Evolutionary conservation across 64 coral and sea anemone species (phyloP), one percentile per base, ranked within the genome.

Genomic region (Stichodactyla helianthus): DNA sequence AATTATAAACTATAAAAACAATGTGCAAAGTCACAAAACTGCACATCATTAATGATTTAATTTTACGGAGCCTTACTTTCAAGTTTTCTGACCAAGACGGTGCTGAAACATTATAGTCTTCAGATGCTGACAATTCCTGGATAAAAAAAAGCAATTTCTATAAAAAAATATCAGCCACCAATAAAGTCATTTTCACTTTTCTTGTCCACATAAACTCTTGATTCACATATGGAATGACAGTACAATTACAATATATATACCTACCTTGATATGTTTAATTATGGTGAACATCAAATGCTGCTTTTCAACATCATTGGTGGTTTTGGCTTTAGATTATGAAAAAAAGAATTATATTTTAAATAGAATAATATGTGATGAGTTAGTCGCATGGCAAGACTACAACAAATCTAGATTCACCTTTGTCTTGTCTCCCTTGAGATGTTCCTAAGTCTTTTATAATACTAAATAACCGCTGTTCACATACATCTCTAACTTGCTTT

Each of bases 381-480:
- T 2, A 3, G 35, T 44, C 35, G 4, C 35, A 31, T 31, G 28
- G 28, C 28, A 44, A 44, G 35, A 44, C 35, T 44, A 44, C 35
- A 1, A 44, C 68, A 88, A 58, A 58, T 71, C 7, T 22, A 8
- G 1, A 0, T 3, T 71, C 20, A 81, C 78, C 78, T 53, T 54
- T 81, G 16, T 81, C 78, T 12, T 87, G 65, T 76, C 55, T 77
- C 17, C 67, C 68, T 12, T 68, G 53, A 59, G 74, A 22, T 6
- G 87, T 80, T 13, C 57, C 78, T 1, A 93, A 55, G 9, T 89
- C 88, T 82, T 82, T 89, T 53, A 93, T 6, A 15, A 86, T 54
- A 82, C 88, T 89, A 53, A 89, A 54, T 71, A 93, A 89, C 12
- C 92, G 77, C 84, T 93, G 87, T 83, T 86, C 76, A 82, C 77